A percentile compares a stretch with the other conserved stretches of the same genome.
phyloP scores from a whole-genome alignment of 2,113 vertebrate genomes.

The Oophaga pumilio region DNA sequence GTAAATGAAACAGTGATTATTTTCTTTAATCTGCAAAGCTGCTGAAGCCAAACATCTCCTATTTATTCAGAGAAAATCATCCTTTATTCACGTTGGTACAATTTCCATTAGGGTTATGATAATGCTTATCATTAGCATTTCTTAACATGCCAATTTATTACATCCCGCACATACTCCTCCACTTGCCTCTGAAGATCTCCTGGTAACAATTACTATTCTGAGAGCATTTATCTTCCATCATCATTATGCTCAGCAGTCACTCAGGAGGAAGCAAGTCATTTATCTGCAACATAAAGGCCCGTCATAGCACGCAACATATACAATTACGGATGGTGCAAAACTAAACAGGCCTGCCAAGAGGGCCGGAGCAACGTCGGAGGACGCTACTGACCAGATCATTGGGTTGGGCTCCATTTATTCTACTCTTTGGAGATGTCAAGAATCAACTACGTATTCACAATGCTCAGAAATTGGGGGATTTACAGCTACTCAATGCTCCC shows the following conservation, averaged over 20 bases:
- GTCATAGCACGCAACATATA: neutral
- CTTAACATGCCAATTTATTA: neutral
- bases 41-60: neutral
- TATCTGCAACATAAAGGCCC: neutral
- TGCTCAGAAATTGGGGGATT: no score
- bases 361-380: neutral
- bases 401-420: neutral
- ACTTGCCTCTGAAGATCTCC: neutral
- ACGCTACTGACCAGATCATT: neutral
- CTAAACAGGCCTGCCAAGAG: neutral
- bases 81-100: neutral
- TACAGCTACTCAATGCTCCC: no score
- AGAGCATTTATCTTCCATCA: conserved; percentile 19
- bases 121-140: conserved; percentile 14
- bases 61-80: neutral
- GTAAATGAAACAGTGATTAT: neutral
- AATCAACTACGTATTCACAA: no score
- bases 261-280: neutral
- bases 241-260: conserved; percentile 18
- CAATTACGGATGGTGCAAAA: neutral
- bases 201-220: conserved; percentile 14
- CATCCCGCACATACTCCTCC: conserved; percentile 8
- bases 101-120: conserved; percentile 6
- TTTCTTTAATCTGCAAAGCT: neutral
- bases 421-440: neutral